Evolutionary conservation across 2,797 vertebrate genomes (phyloP), one percentile per base, ranked within the genome.

Genomic region (Galagoides demidoff): DNA sequence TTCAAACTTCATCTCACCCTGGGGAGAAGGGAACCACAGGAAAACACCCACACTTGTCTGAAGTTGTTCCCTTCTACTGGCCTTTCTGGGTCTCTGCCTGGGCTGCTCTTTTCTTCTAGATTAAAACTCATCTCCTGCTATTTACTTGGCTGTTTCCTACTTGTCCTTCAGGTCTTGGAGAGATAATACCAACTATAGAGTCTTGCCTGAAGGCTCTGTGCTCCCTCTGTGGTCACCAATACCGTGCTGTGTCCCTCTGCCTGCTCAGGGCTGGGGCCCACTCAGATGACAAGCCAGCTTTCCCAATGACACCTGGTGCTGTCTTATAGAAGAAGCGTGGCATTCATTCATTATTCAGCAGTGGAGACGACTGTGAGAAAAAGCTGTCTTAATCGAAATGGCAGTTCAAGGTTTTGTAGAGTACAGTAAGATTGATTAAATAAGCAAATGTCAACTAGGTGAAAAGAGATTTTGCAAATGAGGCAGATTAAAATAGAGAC

Each of bases 301-400:
- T 25, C 66, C 79, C 25, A n/a, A 84, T 29, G 59, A n/a, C 66
- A 88, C 52, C 52, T 39, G 16, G 17, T 43, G 23, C 52, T 79
- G 73, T 82, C 92, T 93, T 70, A 13, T 19, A 90, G 55, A 59
- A 31, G 74, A 74, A 20, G 9, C n/a, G 39, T 27, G 77, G 22
- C 68, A 73, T 89, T 92, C 93, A 95, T 87, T 85, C 66, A 87
- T 87, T 93, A 92, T 95, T 92, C 89, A 79, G 43, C 11, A 59
- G 73, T 43, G 39, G 52, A 70, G 63, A 76, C 70, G 45, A 55
- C 55, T 37, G 20, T 59, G 31, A n/a, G 10, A 23, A 79, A 92
- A 84, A 61, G 22, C 20, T 77, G 92, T 68, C 55, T 25, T 76
- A 25, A 31, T 1, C 14, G 23, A 92, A 83, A 70, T 5, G 34